Conservation (phyloP, 2,113 vertebrate genomes). For the Athene noctua region DNA sequence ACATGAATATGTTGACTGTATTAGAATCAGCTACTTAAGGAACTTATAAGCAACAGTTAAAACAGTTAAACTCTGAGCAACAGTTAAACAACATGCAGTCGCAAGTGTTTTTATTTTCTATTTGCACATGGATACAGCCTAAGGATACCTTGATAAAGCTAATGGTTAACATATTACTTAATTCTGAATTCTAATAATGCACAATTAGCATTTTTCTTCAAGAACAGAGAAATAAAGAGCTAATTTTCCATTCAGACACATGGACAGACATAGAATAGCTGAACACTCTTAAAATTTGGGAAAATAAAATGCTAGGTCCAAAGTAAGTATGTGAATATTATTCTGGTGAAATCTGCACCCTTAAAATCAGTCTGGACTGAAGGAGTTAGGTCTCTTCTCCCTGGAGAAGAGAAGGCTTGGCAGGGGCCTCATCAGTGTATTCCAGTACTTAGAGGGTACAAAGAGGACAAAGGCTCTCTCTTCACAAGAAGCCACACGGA, state of each 20-base stretch:
- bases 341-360: background rate
- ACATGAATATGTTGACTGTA: background rate
- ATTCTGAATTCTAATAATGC: background rate
- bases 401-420: background rate
- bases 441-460: background rate
- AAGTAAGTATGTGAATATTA: background rate
- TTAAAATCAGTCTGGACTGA: background rate
- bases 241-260: background rate
- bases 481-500: background rate
- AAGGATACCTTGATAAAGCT: background rate
- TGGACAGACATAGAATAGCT: background rate
- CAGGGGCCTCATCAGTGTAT: background rate
- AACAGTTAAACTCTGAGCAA: too few relatives aligned
- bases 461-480: background rate
- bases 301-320: background rate
- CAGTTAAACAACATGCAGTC: background rate
- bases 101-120: background rate
- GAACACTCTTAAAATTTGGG: background rate
- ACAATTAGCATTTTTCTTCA: background rate
- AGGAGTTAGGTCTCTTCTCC: background rate
- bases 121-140: background rate
- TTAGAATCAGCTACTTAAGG: background rate
- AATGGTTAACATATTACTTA: background rate
- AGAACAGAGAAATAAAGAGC: background rate
- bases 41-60: background rate